Percentiles rank a stretch among this genome's conserved stretches.
These are phyloP conservation scores for Orthonyx spaldingii DNA, from an alignment of 2,113 vertebrate species.

Conservation along the genomic window DNA sequence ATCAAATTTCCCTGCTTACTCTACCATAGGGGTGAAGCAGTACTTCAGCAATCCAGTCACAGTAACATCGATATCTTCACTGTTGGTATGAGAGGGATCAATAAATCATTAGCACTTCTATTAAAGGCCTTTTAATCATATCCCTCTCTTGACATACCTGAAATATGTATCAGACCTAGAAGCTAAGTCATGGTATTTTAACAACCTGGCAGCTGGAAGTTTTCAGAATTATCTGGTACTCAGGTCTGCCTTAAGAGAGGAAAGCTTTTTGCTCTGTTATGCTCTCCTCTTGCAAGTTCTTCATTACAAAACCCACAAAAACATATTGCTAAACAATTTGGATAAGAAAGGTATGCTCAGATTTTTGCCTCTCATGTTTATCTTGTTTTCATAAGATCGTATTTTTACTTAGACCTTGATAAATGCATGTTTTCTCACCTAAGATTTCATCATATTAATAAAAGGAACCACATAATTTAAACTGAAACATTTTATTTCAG, in stretches of 20 bases:
- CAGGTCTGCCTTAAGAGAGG: not conserved
- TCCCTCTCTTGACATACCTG: not conserved
- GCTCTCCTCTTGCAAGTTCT: not conserved
- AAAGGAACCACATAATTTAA: not conserved
- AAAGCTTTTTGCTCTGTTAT: not conserved
- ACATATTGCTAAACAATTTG: not conserved
- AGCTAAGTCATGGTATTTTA: not conserved
- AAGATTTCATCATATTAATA: not conserved
- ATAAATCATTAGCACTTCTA: not conserved
- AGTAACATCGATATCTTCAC: not conserved
- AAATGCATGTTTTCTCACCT: not conserved
- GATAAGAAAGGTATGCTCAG: not conserved
- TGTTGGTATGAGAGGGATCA: not conserved
- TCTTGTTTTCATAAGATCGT: not conserved
- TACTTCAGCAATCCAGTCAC: not conserved
- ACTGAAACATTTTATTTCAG: not conserved
- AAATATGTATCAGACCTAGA: not conserved
- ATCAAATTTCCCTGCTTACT: not conserved
- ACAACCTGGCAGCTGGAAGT: not conserved
- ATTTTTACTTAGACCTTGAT: not conserved
- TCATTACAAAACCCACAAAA: not conserved
- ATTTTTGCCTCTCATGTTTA: not conserved
- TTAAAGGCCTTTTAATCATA: not conserved
- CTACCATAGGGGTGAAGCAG: not conserved
- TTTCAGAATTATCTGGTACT: not conserved